Evolutionary conservation across 2,797 vertebrate genomes (phyloP).

Genomic region (Lacerta viridis): DNA sequence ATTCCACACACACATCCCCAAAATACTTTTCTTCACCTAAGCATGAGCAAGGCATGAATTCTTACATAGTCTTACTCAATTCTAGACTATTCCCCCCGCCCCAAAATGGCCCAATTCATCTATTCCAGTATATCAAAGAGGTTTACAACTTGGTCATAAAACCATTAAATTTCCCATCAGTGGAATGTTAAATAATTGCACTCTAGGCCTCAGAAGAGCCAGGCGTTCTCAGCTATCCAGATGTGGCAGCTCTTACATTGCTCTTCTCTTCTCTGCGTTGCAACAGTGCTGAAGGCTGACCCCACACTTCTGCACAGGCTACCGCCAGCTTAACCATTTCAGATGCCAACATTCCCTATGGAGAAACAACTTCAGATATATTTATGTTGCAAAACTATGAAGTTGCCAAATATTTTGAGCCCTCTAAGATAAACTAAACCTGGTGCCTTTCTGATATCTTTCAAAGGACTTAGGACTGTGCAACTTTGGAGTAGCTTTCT

Average conservation of each 20-base stretch:
- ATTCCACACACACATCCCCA: too few relatives aligned
- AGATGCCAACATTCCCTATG: not conserved
- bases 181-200: constrained; percentile 36
- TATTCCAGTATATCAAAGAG: constrained; percentile 17
- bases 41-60: not conserved
- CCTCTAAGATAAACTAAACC: not conserved
- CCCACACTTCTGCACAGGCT: not conserved
- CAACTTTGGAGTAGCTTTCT: constrained; percentile 1
- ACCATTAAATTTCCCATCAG: constrained; percentile 11
- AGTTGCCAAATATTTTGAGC: not conserved
- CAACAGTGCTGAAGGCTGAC: not conserved
- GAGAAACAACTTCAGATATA: not conserved
- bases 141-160: constrained; percentile 40
- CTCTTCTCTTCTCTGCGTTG: not conserved
- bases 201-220: constrained; percentile 16
- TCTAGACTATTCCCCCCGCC: not conserved
- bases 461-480: constrained; percentile 6
- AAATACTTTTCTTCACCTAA: not conserved
- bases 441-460: constrained; percentile 5
- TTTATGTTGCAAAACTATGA: not conserved
- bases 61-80: not conserved
- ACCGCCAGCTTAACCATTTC: not conserved
- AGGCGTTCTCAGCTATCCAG: constrained; percentile 43
- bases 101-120: not conserved
- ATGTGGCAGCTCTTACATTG: not conserved